Conservation (phyloP, 2,888 invertebrate genomes). For the Sesamia inferens region DNA sequence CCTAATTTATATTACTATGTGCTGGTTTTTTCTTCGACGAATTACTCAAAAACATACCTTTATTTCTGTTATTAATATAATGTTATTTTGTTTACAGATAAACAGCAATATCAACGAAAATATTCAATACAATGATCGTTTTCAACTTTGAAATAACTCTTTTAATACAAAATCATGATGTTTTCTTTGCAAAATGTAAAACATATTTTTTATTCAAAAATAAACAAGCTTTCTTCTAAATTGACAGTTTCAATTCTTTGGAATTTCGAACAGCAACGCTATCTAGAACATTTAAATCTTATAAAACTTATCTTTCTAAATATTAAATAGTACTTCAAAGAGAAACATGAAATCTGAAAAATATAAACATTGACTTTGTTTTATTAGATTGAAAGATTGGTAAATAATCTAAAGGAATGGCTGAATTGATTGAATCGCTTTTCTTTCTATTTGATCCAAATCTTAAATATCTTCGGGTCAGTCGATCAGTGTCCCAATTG, state of each 20-base stretch:
- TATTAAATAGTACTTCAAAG: conserved; percentile 1
- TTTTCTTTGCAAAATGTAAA: conserved; percentile 61
- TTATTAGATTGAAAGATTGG: conserved; percentile 14
- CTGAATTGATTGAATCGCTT: conserved; percentile 40
- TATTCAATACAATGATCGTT: conserved; percentile 27
- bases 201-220: conserved; percentile 59
- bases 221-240: conserved; percentile 65
- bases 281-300: conserved; percentile 6
- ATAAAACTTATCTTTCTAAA: conserved; percentile 9
- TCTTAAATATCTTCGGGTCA: conserved; percentile 44
- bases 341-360: background rate
- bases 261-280: conserved; percentile 3
- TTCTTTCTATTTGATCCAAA: conserved; percentile 45
- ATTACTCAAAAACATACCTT: background rate
- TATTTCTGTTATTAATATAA: background rate
- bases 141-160: conserved; percentile 37
- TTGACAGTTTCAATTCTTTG: conserved; percentile 50
- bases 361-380: background rate
- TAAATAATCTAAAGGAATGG: conserved; percentile 26
- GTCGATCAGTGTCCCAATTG: conserved; percentile 69
- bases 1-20: background rate
- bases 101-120: conserved; percentile 25
- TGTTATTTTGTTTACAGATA: conserved; percentile 50
- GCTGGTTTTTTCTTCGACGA: background rate
- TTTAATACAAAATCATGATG: conserved; percentile 36